Base-by-base conservation (phyloP, 2,113 vertebrate genomes). In the Hypomesus transpacificus region DNA sequence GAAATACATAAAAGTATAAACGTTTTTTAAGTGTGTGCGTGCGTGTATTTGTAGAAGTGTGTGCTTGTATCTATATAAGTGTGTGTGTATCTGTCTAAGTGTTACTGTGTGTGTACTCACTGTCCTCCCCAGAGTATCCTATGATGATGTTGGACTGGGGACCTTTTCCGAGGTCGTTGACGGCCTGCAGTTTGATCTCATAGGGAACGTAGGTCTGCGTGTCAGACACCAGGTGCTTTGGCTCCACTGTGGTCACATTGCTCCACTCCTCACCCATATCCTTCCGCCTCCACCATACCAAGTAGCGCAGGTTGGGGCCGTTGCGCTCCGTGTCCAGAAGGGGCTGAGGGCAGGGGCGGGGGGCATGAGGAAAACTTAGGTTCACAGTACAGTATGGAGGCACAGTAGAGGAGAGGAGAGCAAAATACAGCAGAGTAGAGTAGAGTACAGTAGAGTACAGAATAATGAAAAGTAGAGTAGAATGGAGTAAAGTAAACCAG, bases 81-180 rank as follows among this genome's bases (percentile, higher is more conserved):
- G 51, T 20, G 21, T 34, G 51, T 50, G 3, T 4, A 20, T 13
- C 31, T 7, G 39, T 86, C 5, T 62, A 18, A 31, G 60, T 62
- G 60, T n/a, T 14, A 26, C 14, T 14, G 13, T 62, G 60, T 62
- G 60, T 62, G 26, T 16, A 94, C 95, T 96, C 88, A 99, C 97
- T 92, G 86, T 98, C 96, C 87, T 99, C 97, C 68, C 97, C 97
- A 0, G 97, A 98, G 5, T 93, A 95, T 20, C 97, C 97, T 0
- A 93, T 92, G 79, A 94, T 70, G 1, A 93, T 82, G 22, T 93
- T 93, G 0, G 97, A 96, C 85, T 95, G 94, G 0, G 94, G 93
- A 1, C 94, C 95, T 14, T 75, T 64, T 46, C 97, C 97, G 11
- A 95, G 95, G 66, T 98, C 95, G 0, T 99, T 99, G 73, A 92